A percentile compares a stretch with the other conserved stretches of the same genome.
These are phyloP conservation scores for Jordanella pulchra DNA, from an alignment of 2,797 vertebrate species.

Conservation along the genomic window DNA sequence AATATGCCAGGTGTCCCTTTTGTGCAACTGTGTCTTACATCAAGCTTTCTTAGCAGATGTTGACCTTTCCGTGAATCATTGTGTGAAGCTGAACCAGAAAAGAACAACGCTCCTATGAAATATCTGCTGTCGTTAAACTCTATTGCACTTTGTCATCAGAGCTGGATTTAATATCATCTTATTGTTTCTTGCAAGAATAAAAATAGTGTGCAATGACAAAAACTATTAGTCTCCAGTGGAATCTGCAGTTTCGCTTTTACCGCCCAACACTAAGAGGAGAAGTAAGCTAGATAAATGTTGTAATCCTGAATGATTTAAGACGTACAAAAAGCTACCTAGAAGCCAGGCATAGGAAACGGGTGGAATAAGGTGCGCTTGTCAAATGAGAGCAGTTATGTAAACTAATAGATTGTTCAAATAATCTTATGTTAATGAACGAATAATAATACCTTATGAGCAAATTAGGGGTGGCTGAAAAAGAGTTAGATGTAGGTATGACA, in stretches of 20 bases:
- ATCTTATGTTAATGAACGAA: not conserved
- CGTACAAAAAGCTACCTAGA: not conserved
- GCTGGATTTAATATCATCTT: not conserved
- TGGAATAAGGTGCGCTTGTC: not conserved
- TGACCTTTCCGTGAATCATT: constrained; percentile 34
- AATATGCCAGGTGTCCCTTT: constrained; percentile 65
- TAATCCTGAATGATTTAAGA: not conserved
- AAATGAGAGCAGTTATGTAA: not conserved
- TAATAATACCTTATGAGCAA: not conserved
- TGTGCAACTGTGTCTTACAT: constrained; percentile 43
- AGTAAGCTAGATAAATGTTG: not conserved
- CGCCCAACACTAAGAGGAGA: not conserved
- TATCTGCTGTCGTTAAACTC: constrained; percentile 4
- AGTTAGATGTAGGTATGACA: not conserved
- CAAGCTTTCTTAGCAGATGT: constrained; percentile 45
- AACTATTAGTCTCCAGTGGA: not conserved
- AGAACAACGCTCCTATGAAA: not conserved
- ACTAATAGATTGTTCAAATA: not conserved
- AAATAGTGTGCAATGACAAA: not conserved
- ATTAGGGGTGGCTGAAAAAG: not conserved
- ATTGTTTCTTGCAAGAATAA: not conserved
- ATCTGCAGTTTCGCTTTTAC: not conserved
- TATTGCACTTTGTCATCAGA: not conserved
- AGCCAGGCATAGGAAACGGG: not conserved
- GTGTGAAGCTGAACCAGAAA: constrained; percentile 8